Evolutionary conservation across 1,140 invertebrate genomes (phyloP), one percentile per base, ranked within the genome.

Genomic region (Heliconius himera): DNA sequence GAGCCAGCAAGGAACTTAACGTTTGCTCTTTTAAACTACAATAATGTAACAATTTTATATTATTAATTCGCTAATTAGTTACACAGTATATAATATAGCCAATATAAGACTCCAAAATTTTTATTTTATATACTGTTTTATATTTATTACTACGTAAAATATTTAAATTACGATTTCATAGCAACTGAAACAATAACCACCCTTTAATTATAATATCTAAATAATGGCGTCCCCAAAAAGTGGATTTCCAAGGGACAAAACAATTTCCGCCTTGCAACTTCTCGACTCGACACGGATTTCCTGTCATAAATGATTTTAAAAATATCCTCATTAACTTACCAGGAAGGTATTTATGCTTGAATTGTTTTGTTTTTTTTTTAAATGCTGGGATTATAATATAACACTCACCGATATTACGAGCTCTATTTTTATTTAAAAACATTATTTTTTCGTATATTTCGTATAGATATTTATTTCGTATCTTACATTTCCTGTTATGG

Each of bases 271-370:
- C 70, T 46, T 70, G 33, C 54, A 74, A 54, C 46, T 77, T 70
- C 77, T 77, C 75, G 60, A 81, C 56, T 70, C 75, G 75, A 77
- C 56, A 33, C 72, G 72, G 79, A 81, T 74, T 51, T 81, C 79
- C 79, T 73, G 22, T 77, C 72, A 38, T 73, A 81, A 77, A 81
- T 76, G 72, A 8, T 36, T 66, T 56, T 5, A 70, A 49, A 76
- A 76, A 76, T 76, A 66, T 76, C 60, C 60, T 66, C 60, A 66
- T 66, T 66, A 26, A 29, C 60, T 66, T 66, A 26, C 13, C 60
- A 66, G 60, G n/a, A 66, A 51, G 18, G 49, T 51, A 46, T 46
- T 46, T 26, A 29, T 2, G 60, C 26, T 26, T 29, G 8, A 66
- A 60, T 26, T 13, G 8, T 66, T 66, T 66, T 26, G 11, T 66